A percentile compares a stretch with the other conserved stretches of the same genome.
phyloP scores from a whole-genome alignment of 1,140 invertebrate species.

The Stegodyphus dumicola region DNA sequence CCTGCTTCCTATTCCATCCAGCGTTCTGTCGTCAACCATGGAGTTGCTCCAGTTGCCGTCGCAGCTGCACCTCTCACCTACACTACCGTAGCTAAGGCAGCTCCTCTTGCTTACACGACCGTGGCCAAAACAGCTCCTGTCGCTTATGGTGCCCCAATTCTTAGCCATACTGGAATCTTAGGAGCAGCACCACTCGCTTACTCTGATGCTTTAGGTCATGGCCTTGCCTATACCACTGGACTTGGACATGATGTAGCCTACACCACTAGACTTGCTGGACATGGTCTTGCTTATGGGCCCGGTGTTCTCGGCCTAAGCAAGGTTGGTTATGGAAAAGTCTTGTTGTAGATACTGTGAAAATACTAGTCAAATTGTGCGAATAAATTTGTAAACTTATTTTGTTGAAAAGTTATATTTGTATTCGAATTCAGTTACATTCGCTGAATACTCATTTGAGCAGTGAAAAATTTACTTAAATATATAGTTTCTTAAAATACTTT shows the following conservation, averaged over 20 bases:
- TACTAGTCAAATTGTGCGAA: no score
- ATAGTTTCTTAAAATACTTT: no score
- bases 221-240: background rate
- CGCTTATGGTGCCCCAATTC: background rate
- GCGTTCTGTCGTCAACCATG: no score
- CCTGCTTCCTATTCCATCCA: background rate
- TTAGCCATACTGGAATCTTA: conserved; percentile 27
- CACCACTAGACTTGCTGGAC: no score
- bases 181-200: conserved; percentile 42
- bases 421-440: no score
- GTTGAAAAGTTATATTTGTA: no score
- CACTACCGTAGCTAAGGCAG: background rate
- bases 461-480: no score
- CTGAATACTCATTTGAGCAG: no score
- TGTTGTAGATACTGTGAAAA: no score
- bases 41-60: background rate
- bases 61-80: conserved; percentile 2
- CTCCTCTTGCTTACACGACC: conserved; percentile 11
- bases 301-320: background rate
- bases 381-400: no score
- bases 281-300: no score
- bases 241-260: background rate
- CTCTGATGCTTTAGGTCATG: background rate
- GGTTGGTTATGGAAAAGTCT: background rate
- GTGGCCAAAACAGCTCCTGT: conserved; percentile 15